Evolutionary conservation across 1,140 invertebrate species (phyloP).

Genomic region (Plodia interpunctella): DNA sequence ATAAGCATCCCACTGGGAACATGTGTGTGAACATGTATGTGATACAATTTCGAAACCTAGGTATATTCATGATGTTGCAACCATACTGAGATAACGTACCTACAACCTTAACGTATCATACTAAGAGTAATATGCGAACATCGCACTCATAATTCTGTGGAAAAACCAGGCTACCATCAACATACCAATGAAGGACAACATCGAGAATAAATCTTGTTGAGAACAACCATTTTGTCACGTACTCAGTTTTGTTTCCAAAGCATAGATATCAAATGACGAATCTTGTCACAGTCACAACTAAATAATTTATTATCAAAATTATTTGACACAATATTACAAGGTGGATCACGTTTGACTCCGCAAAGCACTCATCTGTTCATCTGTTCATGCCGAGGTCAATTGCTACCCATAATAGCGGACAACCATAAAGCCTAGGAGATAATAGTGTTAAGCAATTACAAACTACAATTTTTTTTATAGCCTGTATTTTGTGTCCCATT

Average conservation of each 20-base stretch:
- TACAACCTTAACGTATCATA: background rate
- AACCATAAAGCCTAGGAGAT: background rate
- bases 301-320: background rate
- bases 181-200: constrained; percentile 7
- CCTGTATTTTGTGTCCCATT: too few species aligned
- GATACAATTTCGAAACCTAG: constrained; percentile 35
- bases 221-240: constrained; percentile 22
- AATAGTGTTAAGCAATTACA: background rate
- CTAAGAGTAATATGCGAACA: background rate
- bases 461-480: too few species aligned
- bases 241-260: constrained; percentile 10
- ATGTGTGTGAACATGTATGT: too few species aligned
- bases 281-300: background rate
- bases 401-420: background rate
- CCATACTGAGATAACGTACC: background rate
- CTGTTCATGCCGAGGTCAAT: background rate
- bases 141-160: constrained; percentile 10
- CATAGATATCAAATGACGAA: background rate
- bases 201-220: constrained; percentile 19
- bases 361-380: background rate
- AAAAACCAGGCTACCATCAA: constrained; percentile 12
- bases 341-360: background rate
- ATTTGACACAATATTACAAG: background rate
- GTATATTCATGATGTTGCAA: background rate
- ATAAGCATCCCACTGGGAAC: constrained; percentile 39